Conservation (phyloP, 2,888 invertebrate genomes). For the Philereme transversata region DNA sequence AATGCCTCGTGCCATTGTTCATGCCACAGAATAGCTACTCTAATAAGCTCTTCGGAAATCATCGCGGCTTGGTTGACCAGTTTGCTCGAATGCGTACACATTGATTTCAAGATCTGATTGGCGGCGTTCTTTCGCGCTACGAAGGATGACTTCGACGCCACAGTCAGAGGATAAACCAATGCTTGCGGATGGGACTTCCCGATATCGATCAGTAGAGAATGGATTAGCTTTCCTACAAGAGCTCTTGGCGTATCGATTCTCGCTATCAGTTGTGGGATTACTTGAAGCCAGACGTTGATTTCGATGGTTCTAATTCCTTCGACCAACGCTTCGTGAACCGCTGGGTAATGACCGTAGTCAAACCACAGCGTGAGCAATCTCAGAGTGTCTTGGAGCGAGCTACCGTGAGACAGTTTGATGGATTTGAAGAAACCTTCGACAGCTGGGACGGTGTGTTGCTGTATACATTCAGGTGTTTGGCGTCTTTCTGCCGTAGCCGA, state of each 20-base stretch:
- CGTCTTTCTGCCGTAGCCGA: conserved; percentile 48
- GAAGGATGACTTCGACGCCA: conserved; percentile 97
- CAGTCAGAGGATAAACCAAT: conserved; percentile 97
- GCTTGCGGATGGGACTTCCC: conserved; percentile 99
- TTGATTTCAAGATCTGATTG: conserved; percentile 96
- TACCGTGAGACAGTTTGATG: conserved; percentile 95
- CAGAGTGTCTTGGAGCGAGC: conserved; percentile 97
- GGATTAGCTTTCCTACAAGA: conserved; percentile 95
- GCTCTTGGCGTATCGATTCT: conserved; percentile 97
- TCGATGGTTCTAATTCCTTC: conserved; percentile 97
- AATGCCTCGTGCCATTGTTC: conserved; percentile 99
- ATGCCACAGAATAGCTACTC: conserved; percentile 99
- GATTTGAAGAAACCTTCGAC: conserved; percentile 98
- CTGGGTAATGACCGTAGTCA: conserved; percentile 97
- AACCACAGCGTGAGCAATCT: conserved; percentile 98
- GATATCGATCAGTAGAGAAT: conserved; percentile 96
- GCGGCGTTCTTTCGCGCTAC: conserved; percentile 94
- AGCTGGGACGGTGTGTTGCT: conserved; percentile 95
- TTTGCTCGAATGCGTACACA: conserved; percentile 96
- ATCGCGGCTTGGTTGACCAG: conserved; percentile 98
- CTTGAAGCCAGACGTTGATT: conserved; percentile 99
- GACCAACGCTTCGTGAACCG: conserved; percentile 96
- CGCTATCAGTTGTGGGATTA: conserved; percentile 99
- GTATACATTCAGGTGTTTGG: conserved; percentile 78
- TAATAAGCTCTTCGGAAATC: conserved; percentile 98